These are phyloP conservation scores for Gastracanthus pulcherrimus DNA, from an alignment of 2,888 invertebrate species.

Conservation along the genomic window DNA sequence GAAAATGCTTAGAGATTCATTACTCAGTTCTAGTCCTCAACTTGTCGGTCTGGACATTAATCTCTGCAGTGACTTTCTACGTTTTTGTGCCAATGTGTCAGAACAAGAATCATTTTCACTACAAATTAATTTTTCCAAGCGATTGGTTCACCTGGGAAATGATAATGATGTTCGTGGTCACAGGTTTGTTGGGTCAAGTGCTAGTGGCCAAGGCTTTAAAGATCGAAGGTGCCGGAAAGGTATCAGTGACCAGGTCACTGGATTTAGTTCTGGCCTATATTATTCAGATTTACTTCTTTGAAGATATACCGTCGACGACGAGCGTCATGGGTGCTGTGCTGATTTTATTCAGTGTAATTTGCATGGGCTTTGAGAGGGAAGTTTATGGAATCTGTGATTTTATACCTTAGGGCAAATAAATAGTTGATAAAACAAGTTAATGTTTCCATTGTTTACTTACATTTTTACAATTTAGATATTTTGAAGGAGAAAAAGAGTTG, in stretches of 20 bases:
- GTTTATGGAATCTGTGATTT: conserved; percentile 74
- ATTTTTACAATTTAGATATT: neutral
- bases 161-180: conserved; percentile 70
- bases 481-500: neutral
- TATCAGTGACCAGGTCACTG: conserved; percentile 77
- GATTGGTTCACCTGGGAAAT: conserved; percentile 72
- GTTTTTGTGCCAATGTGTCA: conserved; percentile 64
- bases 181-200: conserved; percentile 77
- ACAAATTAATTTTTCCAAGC: conserved; percentile 62
- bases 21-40: conserved; percentile 77
- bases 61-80: conserved; percentile 72
- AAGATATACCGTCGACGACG: conserved; percentile 75
- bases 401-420: conserved; percentile 67
- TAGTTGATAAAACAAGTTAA: neutral
- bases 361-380: conserved; percentile 77
- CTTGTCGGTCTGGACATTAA: conserved; percentile 75
- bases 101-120: conserved; percentile 3
- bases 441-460: neutral
- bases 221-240: conserved; percentile 78
- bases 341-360: conserved; percentile 75
- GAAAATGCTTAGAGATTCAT: conserved; percentile 78
- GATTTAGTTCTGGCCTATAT: conserved; percentile 78
- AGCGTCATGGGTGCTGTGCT: conserved; percentile 75
- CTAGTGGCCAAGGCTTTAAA: conserved; percentile 77
- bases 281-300: conserved; percentile 76